Evolutionary conservation across 2,888 invertebrate genomes (phyloP), one percentile per base, ranked within the genome.

Genomic region (Acanthosepion esculentum): DNA sequence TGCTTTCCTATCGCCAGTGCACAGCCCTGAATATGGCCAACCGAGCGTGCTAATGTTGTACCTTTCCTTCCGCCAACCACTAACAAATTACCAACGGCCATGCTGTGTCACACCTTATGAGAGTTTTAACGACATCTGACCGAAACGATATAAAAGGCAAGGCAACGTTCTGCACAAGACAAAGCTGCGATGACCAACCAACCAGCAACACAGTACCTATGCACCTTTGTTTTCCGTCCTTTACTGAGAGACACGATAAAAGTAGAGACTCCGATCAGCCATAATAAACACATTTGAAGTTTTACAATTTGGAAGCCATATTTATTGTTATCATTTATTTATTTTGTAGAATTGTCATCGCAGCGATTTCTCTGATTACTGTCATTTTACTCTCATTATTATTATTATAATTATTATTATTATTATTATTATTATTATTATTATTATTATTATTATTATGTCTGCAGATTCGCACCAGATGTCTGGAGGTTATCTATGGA

Each of bases 1-100:
- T 15, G n/a, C 12, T 78, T 12, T 33, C 78, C 78, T 78, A 78
- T 78, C 78, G n/a, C 78, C 78, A 78, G n/a, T 78, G n/a, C n/a
- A n/a, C 78, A 78, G 78, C n/a, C 78, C n/a, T 78, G 78, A 78
- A 78, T 33, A 15, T 4, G n/a, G 12, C 78, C 78, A 78, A 15
- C n/a, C 78, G 15, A 15, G n/a, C 78, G 78, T 78, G n/a, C 15
- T 78, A 78, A 78, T 78, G 78, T 78, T 78, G 78, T 78, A 78
- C 78, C 78, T 78, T 78, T 78, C n/a, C 78, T 78, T 78, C 78
- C 78, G 78, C 78, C 78, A n/a, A 78, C n/a, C 78, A 33, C 78
- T 33, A 78, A 78, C 78, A 78, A 78, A 78, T 78, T 78, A 78
- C 78, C 33, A n/a, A 78, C 78, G 78, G 18, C 78, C 78, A 78